Percentiles rank a stretch among this genome's conserved stretches.
These are phyloP conservation scores for Trinorchestia longiramus DNA, from an alignment of 1,140 invertebrate species.

Conservation along the genomic window DNA sequence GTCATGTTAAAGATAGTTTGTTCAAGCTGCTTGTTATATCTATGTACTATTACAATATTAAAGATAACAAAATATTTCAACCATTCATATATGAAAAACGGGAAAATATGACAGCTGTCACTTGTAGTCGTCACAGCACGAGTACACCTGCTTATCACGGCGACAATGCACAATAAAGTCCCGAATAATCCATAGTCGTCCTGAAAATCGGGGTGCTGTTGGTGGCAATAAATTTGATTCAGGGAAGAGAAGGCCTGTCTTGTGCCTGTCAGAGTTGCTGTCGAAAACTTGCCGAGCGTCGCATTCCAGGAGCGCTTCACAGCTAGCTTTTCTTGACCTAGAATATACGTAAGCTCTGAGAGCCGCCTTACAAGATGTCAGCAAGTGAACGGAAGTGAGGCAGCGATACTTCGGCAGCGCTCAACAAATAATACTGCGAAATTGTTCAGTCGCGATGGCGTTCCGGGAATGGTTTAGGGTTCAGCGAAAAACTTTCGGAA, in stretches of 20 bases:
- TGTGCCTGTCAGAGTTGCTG: conserved; percentile 37
- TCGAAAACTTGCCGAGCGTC: conserved; percentile 46
- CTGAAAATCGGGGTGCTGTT: neutral
- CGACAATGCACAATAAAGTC: neutral
- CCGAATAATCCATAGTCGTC: neutral
- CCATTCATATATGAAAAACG: neutral
- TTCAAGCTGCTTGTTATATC: neutral
- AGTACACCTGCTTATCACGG: neutral
- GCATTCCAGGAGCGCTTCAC: conserved; percentile 31
- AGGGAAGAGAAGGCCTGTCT: conserved; percentile 41
- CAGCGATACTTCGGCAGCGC: neutral
- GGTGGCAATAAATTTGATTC: conserved; percentile 49
- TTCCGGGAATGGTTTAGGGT: neutral
- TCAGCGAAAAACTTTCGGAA: neutral
- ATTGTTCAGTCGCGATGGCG: neutral
- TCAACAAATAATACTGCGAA: neutral
- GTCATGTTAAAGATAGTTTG: neutral
- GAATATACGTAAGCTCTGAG: neutral
- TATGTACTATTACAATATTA: neutral
- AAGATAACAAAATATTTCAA: neutral
- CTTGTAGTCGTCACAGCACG: neutral
- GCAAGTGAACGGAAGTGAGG: neutral
- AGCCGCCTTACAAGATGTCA: conserved; percentile 23
- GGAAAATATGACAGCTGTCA: neutral
- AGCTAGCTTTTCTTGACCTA: conserved; percentile 44